Conservation (phyloP, 2,797 vertebrate species). For the Petrocephalus schoutedeni region DNA sequence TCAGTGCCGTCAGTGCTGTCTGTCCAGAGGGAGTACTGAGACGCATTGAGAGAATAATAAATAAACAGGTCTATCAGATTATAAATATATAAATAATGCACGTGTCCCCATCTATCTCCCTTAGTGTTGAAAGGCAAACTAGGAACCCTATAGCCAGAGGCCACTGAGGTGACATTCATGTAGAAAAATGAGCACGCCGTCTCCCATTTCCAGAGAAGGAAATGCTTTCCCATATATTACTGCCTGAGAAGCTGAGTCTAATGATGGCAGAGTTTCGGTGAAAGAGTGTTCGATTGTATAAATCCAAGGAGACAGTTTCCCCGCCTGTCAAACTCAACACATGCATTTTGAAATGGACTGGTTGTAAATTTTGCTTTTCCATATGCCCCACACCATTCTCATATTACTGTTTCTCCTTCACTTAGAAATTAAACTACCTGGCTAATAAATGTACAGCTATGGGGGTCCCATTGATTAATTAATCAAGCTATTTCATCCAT, state of each 20-base stretch:
- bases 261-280: not conserved
- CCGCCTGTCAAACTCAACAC: not conserved
- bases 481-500: not conserved
- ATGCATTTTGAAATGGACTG: not conserved
- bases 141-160: not conserved
- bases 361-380: not conserved
- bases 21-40: not conserved
- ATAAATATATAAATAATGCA: conserved; percentile 8
- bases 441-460: not conserved
- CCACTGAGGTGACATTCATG: not conserved
- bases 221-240: not conserved
- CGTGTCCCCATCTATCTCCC: not conserved
- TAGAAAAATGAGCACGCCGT: not conserved
- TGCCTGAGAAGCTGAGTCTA: not conserved
- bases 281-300: not conserved
- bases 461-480: not conserved
- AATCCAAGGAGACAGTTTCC: not conserved
- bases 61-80: not conserved
- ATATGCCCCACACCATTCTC: not conserved
- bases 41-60: not conserved
- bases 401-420: not conserved
- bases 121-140: not conserved
- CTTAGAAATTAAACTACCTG: not conserved
- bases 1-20: not conserved
- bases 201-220: not conserved